A percentile compares a stretch with the other conserved stretches of the same genome.
Conservation (phyloP, 2,797 vertebrate species). For the Anomalospiza imberbis region DNA sequence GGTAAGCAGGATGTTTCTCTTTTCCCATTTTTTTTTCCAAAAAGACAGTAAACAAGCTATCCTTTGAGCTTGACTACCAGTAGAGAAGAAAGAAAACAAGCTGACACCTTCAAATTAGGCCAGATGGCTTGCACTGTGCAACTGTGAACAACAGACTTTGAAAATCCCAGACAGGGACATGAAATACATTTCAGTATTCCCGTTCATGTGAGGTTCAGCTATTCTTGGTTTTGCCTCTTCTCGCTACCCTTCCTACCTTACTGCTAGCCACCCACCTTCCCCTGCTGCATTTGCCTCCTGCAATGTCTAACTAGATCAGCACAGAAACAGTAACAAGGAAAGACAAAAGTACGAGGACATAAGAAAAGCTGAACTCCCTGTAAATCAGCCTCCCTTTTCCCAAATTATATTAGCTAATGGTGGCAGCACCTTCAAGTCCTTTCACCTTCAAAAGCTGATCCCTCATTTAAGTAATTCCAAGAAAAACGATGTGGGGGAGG, state of each 20-base stretch:
- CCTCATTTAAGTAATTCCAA: constrained; percentile 35
- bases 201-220: background rate
- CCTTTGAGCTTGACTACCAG: background rate
- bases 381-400: background rate
- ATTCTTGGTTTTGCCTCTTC: background rate
- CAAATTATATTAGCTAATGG: constrained; percentile 61
- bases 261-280: background rate
- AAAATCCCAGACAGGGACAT: background rate
- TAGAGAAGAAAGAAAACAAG: background rate
- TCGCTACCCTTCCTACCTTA: background rate
- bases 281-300: background rate
- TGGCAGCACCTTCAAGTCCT: background rate
- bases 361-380: background rate
- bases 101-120: background rate
- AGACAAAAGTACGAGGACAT: background rate
- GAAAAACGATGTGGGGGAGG: background rate
- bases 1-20: background rate
- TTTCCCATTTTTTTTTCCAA: background rate
- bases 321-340: background rate
- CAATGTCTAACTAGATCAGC: background rate
- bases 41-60: background rate
- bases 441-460: constrained; percentile 47
- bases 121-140: background rate
- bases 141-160: background rate
- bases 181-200: background rate